These are phyloP conservation scores for Trichechus manatus DNA, from an alignment of 2,113 vertebrate species.

Conservation along the genomic window DNA sequence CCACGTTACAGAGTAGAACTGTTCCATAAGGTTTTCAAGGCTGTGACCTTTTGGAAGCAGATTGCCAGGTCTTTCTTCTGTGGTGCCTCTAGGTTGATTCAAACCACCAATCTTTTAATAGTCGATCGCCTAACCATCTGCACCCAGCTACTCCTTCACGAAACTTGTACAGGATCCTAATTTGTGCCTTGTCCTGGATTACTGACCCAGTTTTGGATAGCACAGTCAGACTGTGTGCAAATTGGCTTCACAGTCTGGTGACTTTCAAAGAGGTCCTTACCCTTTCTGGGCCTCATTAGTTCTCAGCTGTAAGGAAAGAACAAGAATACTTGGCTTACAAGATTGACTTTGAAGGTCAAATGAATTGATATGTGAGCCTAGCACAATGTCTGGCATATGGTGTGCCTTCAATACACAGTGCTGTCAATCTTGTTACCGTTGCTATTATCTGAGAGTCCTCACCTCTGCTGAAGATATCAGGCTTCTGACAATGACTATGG, in stretches of 20 bases:
- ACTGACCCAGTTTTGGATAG: background rate
- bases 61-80: no score
- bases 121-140: no score
- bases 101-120: no score
- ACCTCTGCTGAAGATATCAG: background rate
- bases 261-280: background rate
- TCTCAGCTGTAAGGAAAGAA: background rate
- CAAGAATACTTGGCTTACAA: background rate
- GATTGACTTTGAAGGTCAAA: background rate
- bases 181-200: background rate
- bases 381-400: background rate
- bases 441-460: background rate
- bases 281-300: background rate
- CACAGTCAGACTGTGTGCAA: no score
- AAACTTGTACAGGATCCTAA: background rate
- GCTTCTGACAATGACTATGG: background rate
- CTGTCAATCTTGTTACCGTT: background rate
- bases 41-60: no score
- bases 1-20: no score
- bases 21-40: no score
- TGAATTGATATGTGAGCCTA: background rate
- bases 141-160: no score
- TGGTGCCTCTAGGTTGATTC: no score
- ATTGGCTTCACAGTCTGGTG: background rate
- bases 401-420: background rate